A percentile compares a stretch with the other conserved stretches of the same genome.
phyloP scores from a whole-genome alignment of 1,140 invertebrate genomes.

The Pemphigus obesinymphae region DNA sequence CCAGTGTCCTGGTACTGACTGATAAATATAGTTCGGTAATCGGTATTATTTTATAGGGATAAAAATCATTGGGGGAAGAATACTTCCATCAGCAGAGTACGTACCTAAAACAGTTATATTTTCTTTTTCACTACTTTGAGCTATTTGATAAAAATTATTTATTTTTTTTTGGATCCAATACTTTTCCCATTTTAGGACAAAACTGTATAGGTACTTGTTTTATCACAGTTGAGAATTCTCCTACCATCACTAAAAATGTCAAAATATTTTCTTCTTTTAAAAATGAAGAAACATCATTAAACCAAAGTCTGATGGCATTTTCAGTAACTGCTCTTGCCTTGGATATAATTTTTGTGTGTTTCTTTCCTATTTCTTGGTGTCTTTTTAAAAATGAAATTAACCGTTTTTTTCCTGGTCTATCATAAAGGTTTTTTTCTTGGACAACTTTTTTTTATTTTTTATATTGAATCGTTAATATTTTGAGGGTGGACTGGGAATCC shows the following conservation, averaged over 20 bases:
- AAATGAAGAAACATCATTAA: not conserved
- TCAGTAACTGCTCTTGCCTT: not conserved
- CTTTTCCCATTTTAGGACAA: not conserved
- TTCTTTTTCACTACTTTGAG: not conserved
- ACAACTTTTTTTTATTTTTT: not conserved
- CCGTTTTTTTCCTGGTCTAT: not conserved
- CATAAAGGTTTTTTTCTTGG: not conserved
- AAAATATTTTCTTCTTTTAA: not conserved
- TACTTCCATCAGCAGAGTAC: not conserved
- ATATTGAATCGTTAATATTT: not conserved
- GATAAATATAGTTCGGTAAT: not conserved
- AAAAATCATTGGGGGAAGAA: not conserved
- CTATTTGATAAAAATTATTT: not conserved
- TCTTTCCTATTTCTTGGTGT: not conserved
- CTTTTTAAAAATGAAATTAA: not conserved
- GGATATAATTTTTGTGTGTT: not conserved
- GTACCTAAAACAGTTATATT: not conserved
- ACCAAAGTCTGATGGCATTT: not conserved
- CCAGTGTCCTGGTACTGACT: slow-evolving; percentile 48
- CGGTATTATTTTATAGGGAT: not conserved
- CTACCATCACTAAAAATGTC: not conserved
- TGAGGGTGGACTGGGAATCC: not conserved
- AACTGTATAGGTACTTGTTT: not conserved
- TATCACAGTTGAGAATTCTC: not conserved
- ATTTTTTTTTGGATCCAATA: not conserved